phyloP scores from a whole-genome alignment of 2,888 invertebrate species.

The Cephus pygmeus region DNA sequence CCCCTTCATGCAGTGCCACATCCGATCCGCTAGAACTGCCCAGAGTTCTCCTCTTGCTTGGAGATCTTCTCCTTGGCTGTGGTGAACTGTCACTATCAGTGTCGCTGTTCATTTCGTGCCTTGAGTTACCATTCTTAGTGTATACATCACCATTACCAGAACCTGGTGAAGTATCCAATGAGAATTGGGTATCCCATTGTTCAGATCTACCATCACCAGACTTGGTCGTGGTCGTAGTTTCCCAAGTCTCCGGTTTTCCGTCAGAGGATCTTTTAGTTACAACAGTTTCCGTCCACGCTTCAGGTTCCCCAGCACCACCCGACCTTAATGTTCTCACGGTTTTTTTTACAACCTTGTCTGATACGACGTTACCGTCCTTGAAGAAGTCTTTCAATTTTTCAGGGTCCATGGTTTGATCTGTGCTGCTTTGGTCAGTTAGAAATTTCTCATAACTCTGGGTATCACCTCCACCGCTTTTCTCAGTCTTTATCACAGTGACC shows the following conservation, averaged over 20 bases:
- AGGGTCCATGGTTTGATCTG: slow-evolving; percentile 13
- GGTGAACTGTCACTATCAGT: slow-evolving; percentile 62
- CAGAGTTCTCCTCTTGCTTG: slow-evolving; percentile 66
- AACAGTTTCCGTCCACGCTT: slow-evolving; percentile 30
- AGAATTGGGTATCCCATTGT: slow-evolving; percentile 58
- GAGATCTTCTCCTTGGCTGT: slow-evolving; percentile 54
- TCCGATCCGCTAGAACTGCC: slow-evolving; percentile 75
- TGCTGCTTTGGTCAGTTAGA: neutral
- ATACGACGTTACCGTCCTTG: slow-evolving; percentile 22
- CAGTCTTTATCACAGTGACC: slow-evolving; percentile 17
- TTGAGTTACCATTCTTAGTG: slow-evolving; percentile 52
- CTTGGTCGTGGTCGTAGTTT: slow-evolving; percentile 29
- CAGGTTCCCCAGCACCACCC: slow-evolving; percentile 15
- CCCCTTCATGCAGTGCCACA: slow-evolving; percentile 74
- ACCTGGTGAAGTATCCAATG: slow-evolving; percentile 58
- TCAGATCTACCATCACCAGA: slow-evolving; percentile 34
- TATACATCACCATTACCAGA: slow-evolving; percentile 58
- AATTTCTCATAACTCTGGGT: neutral
- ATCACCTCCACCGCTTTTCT: neutral
- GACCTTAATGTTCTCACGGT: slow-evolving; percentile 28
- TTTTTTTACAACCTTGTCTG: slow-evolving; percentile 30
- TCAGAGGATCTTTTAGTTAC: slow-evolving; percentile 35
- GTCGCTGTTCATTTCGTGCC: slow-evolving; percentile 58
- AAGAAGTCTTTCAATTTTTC: slow-evolving; percentile 27
- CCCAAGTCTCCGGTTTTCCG: slow-evolving; percentile 47